phyloP scores from a whole-genome alignment of 2,888 invertebrate genomes.

The Chloroclystis v-ata region DNA sequence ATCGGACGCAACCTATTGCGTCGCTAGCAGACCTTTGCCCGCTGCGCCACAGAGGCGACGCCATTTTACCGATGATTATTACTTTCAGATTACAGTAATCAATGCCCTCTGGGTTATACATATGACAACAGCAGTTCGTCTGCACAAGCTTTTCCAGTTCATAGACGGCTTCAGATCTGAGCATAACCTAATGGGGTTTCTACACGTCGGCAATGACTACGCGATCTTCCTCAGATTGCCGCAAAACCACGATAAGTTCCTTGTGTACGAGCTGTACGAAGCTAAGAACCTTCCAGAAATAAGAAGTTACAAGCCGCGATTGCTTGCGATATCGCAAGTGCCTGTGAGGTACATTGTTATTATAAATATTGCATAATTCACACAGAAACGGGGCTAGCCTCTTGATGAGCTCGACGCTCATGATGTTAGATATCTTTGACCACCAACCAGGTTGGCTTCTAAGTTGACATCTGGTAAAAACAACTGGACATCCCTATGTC shows the following conservation, averaged over 20 bases:
- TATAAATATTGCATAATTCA: too few relatives aligned
- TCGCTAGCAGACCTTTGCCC: too few relatives aligned
- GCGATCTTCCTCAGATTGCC: slow-evolving; percentile 54
- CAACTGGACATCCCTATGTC: too few relatives aligned
- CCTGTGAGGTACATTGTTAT: too few relatives aligned
- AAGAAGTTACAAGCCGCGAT: slow-evolving; percentile 43
- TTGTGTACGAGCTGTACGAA: slow-evolving; percentile 63
- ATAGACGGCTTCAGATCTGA: slow-evolving; percentile 59
- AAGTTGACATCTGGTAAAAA: too few relatives aligned
- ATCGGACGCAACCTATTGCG: too few relatives aligned
- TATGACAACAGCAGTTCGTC: slow-evolving; percentile 42
- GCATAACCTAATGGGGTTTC: slow-evolving; percentile 49
- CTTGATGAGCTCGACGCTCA: too few relatives aligned
- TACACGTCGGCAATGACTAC: slow-evolving; percentile 63
- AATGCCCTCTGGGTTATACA: slow-evolving; percentile 28
- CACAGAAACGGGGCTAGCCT: too few relatives aligned
- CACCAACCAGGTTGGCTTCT: too few relatives aligned
- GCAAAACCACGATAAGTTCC: slow-evolving; percentile 50
- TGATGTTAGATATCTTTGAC: too few relatives aligned
- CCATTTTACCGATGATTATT: too few relatives aligned
- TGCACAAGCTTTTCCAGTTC: slow-evolving; percentile 58
- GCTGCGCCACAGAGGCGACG: too few relatives aligned
- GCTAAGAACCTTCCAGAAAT: slow-evolving; percentile 46
- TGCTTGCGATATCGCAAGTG: slow-evolving; percentile 58
- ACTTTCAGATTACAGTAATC: slow-evolving; percentile 39